Conservation (phyloP, 2,888 invertebrate species). For the Leucoptera coffeella region DNA sequence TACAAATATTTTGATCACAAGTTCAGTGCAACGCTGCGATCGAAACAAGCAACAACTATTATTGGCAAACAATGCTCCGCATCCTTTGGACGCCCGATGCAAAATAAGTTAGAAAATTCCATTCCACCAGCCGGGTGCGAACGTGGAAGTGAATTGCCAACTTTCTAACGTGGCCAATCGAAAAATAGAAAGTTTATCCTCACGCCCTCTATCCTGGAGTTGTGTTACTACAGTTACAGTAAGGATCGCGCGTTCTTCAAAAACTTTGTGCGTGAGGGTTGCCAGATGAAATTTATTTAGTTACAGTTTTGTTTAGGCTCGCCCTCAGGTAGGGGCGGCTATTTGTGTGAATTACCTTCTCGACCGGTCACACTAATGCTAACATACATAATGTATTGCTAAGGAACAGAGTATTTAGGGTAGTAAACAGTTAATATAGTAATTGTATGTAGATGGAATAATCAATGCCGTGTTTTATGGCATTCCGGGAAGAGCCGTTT, state of each 20-base stretch:
- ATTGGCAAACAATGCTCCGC: conserved; percentile 9
- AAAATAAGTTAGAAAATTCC: conserved; percentile 33
- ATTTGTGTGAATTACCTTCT: conserved; percentile 4
- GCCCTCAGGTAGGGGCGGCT: conserved; percentile 1
- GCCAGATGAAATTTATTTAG: conserved; percentile 26
- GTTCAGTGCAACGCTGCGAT: too few species aligned
- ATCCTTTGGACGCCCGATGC: conserved; percentile 16
- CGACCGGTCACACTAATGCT: conserved; percentile 1
- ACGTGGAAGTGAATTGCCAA: conserved; percentile 37
- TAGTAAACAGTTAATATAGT: too few species aligned
- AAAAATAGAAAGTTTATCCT: conserved; percentile 43
- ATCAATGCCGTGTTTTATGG: too few species aligned
- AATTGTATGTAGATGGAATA: too few species aligned
- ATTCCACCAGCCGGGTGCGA: conserved; percentile 20
- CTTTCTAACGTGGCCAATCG: conserved; percentile 44
- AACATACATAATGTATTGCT: too few species aligned
- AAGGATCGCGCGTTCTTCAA: conserved; percentile 42
- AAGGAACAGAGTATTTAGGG: too few species aligned
- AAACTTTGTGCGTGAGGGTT: conserved; percentile 31
- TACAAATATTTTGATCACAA: too few species aligned
- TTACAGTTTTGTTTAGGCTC: conserved; percentile 18
- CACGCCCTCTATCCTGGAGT: too few species aligned
- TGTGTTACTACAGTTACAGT: conserved; percentile 30
- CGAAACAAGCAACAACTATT: too few species aligned
- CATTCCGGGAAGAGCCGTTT: too few species aligned